Evolutionary conservation across 2,888 invertebrate genomes (phyloP), one percentile per base, ranked within the genome.

Genomic region (Drosophila antonietae): DNA sequence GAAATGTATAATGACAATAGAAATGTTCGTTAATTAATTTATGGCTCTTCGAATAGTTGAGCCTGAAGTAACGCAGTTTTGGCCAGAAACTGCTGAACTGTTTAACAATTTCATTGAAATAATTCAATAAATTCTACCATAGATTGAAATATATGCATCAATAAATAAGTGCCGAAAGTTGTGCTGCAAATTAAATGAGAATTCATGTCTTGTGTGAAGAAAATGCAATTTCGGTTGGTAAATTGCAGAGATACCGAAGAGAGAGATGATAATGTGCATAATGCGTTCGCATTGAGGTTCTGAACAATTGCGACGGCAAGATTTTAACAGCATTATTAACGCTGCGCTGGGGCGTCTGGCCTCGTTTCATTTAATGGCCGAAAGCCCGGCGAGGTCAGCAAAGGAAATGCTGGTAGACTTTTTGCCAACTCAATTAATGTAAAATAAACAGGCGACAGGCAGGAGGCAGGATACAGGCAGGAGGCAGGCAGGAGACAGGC

Each of bases 341-440:
- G 64, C 51, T 51, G 49, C n/a, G 31, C 69, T 57, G 43, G 41
- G 61, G 51, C 33, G 43, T n/a, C 43, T 61, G 28, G 51, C 59
- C 60, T 61, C 67, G 67, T 66, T 73, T 49, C 49, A 44, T 57
- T 78, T 83, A 86, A 86, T 74, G 86, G 81, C 73, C 83, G 65
- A 71, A 79, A 84, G 85, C 58, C 60, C 60, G 65, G 58, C 83
- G 68, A 58, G 66, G 58, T 64, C 59, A 61, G 70, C 88, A 49
- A 51, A 57, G 59, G 59, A 79, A 89, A 87, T 84, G 87, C 84
- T 89, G 88, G 74, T 49, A 68, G 75, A 86, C 90, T 76, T 81
- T 78, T 80, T 80, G 75, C 75, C 82, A 88, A 88, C 88, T 88
- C 88, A 88, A 88, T 88, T 88, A 88, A 90, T 85, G 86, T 74